Percentiles rank a stretch among this genome's conserved stretches.
Conservation (phyloP, 2,113 vertebrate species). For the Emydocephalus ijimae region DNA sequence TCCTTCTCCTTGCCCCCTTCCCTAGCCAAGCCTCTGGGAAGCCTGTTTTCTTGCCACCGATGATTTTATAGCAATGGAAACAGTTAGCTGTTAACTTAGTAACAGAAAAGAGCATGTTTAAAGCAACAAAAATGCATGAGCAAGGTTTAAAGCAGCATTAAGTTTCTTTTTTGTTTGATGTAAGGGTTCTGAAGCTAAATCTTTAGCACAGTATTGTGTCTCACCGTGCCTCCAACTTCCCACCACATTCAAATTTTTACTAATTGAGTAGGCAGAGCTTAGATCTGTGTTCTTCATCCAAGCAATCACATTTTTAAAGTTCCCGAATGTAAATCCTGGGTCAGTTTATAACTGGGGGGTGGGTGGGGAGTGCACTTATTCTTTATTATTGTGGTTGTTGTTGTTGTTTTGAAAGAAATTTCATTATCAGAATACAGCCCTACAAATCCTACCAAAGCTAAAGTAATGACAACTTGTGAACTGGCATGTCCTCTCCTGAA, state of each 20-base stretch:
- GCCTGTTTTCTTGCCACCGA: conserved; percentile 71
- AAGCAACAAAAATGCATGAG: conserved; percentile 71
- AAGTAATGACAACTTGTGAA: conserved; percentile 78
- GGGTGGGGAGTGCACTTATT: conserved; percentile 87
- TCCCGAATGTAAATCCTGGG: conserved; percentile 76
- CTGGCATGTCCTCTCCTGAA: conserved; percentile 76
- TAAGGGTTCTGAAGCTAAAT: conserved; percentile 63
- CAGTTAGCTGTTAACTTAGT: conserved; percentile 69
- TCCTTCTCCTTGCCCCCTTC: conserved; percentile 30
- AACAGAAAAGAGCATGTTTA: conserved; percentile 75
- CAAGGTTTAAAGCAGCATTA: conserved; percentile 70
- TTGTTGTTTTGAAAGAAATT: conserved; percentile 67
- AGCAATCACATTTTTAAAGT: conserved; percentile 58
- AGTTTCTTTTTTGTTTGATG: conserved; percentile 36
- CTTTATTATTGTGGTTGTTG: conserved; percentile 59
- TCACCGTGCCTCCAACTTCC: conserved; percentile 61
- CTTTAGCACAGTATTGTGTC: conserved; percentile 53
- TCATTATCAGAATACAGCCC: conserved; percentile 80
- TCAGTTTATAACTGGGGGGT: conserved; percentile 69
- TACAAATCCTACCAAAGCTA: conserved; percentile 93
- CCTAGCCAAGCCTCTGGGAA: conserved; percentile 62
- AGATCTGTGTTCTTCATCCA: conserved; percentile 68
- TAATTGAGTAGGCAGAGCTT: conserved; percentile 70
- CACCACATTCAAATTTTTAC: conserved; percentile 60
- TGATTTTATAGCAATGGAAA: conserved; percentile 74